Evolutionary conservation across 2,113 vertebrate genomes (phyloP).

Genomic region (Nestor notabilis): DNA sequence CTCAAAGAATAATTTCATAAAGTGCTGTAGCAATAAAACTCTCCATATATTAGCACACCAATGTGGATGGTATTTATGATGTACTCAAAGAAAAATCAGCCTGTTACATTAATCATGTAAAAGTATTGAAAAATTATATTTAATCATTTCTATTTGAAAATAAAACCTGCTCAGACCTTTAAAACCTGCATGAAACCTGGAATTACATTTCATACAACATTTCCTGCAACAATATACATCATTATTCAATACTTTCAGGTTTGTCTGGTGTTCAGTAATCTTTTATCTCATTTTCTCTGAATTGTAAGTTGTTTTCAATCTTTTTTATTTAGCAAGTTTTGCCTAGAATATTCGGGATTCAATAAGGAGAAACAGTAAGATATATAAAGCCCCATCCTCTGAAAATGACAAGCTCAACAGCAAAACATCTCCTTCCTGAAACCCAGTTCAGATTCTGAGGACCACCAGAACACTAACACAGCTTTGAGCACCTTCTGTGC

Average conservation of each 20-base stretch:
- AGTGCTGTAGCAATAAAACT: slow-evolving; percentile 59
- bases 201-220: slow-evolving; percentile 53
- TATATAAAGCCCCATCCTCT: neutral
- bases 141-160: slow-evolving; percentile 56
- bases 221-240: slow-evolving; percentile 42
- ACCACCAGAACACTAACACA: neutral
- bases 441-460: neutral
- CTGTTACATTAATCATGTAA: slow-evolving; percentile 39
- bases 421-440: neutral
- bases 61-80: slow-evolving; percentile 31
- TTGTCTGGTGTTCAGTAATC: slow-evolving; percentile 28
- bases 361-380: neutral
- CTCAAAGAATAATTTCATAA: slow-evolving; percentile 76
- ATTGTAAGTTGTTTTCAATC: slow-evolving; percentile 2
- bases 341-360: slow-evolving; percentile 2
- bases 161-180: slow-evolving; percentile 41
- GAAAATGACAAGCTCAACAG: neutral
- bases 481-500: neutral
- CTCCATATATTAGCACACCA: slow-evolving; percentile 31
- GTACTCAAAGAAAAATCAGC: slow-evolving; percentile 18
- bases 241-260: slow-evolving; percentile 45
- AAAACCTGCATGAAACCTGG: slow-evolving; percentile 22
- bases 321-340: slow-evolving; percentile 9
- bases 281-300: slow-evolving; percentile 30
- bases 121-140: slow-evolving; percentile 56